Evolutionary conservation across 2,888 invertebrate species (phyloP), one percentile per base, ranked within the genome.

Genomic region (Drosophila atripex): DNA sequence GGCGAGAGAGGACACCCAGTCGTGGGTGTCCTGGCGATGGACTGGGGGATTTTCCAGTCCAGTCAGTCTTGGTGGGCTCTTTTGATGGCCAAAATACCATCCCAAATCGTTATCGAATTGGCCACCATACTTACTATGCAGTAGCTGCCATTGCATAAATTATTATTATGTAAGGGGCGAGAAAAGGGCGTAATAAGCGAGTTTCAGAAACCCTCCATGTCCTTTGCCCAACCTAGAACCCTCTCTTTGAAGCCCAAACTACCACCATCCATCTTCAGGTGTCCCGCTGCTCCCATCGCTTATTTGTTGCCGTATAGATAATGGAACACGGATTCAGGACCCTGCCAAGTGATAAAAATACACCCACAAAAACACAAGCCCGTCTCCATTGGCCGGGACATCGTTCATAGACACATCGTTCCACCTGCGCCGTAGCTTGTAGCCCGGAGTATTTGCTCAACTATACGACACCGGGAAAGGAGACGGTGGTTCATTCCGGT

Each of bases 321-420:
- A 75, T 85, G 83, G 54, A 72, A 77, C 72, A 82, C 66, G 73
- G 64, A 82, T 54, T 72, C 70, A 63, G 80, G 80, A n/a, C 32
- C 32, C n/a, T n/a, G 32, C 69, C 54, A 50, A 51, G 41, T 47
- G 64, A 71, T 76, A 80, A 73, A 84, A 72, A 71, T 77, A 80
- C 38, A 66, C 46, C 41, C 28, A 58, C 45, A 52, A 45, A 55
- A 28, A 52, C 39, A 41, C 39, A 41, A 41, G 14, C 39, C 8
- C 39, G 16, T 16, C 16, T 39, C 39, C 39, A 6, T 39, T 21
- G 53, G 52, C 25, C 30, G 47, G 56, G 11, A 46, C 32, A 18
- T 16, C 35, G 43, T 39, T 21, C 49, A 30, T 53, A 25, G 12
- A n/a, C 18, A 14, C 21, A 30, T 46, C n/a, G 39, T 43, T 45